Evolutionary conservation across 2,888 invertebrate species (phyloP), one percentile per base, ranked within the genome.

Genomic region (Cosmorhoe ocellata): DNA sequence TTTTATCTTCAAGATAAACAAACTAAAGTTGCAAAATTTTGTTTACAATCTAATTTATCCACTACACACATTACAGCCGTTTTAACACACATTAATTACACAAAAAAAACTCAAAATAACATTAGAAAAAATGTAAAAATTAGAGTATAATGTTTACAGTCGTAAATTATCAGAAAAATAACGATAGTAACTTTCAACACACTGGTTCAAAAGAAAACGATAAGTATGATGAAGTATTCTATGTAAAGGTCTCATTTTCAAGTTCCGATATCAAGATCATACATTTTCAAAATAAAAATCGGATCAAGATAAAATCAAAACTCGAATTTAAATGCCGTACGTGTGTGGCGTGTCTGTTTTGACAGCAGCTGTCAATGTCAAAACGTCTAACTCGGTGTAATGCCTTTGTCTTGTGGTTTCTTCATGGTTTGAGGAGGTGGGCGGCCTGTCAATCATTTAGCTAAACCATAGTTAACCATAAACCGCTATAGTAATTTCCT

Each of bases 331-430:
- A 61, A 61, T 61, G 54, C 47, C 61, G 49, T 47, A 39, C 57
- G 56, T 57, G 59, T 61, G 59, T 56, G 61, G 61, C 51, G 47
- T 53, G 51, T 59, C 56, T 47, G 47, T 61, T 61, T 59, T 61
- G 63, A 63, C 61, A 63, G 59, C 56, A 28, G 56, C 56, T 59
- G 61, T 63, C 63, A 63, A 59, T 61, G 61, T 63, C 63, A 61
- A 52, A 59, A 56, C 47, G 54, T 54, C 54, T 44, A 49, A 42
- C 46, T 54, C 54, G 45, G 50, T 49, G 53, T n/a, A n/a, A n/a
- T 40, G 45, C 54, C 54, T 56, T 61, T 61, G 61, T 58, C 52
- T 61, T 44, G 42, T 38, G 50, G 51, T 55, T 56, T 58, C 58
- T 53, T 39, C 32, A 32, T 37, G 50, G 24, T 32, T 51, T 40